Percentiles rank a stretch among this genome's conserved stretches.
Conservation (phyloP, 2,888 invertebrate genomes). For the Carterocephalus palaemon region DNA sequence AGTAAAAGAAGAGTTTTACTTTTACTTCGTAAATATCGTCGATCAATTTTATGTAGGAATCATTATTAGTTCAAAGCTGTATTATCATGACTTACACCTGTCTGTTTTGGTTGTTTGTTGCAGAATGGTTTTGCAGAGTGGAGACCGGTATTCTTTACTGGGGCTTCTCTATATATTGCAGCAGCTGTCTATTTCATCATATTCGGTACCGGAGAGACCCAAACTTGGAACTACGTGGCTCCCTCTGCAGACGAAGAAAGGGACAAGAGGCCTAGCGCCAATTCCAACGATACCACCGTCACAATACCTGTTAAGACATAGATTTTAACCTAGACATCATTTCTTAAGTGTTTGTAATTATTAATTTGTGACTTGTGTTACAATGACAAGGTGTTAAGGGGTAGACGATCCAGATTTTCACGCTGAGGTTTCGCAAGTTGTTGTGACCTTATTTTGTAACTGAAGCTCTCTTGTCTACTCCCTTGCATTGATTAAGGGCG, state of each 20-base stretch:
- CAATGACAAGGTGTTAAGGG: no score
- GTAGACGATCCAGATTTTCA: no score
- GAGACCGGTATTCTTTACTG: constrained; percentile 86
- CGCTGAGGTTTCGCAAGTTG: no score
- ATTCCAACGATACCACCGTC: constrained; percentile 54
- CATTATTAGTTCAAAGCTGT: no score
- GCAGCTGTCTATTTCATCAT: constrained; percentile 84
- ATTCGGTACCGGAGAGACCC: constrained; percentile 85
- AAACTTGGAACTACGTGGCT: constrained; percentile 82
- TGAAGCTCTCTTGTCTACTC: no score
- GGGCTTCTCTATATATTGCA: constrained; percentile 83
- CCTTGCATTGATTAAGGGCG: no score
- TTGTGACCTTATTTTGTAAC: no score
- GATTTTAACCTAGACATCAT: constrained; percentile 15
- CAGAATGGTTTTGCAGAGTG: constrained; percentile 88
- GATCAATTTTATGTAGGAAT: no score
- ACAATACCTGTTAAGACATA: constrained; percentile 64
- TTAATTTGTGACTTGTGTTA: not conserved
- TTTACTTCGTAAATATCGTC: no score
- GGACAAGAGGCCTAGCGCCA: constrained; percentile 50
- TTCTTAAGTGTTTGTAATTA: not conserved
- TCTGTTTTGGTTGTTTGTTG: constrained; percentile 36
- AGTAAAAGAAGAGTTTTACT: no score
- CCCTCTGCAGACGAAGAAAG: constrained; percentile 50
- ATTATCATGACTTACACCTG: no score